phyloP scores from a whole-genome alignment of 2,888 invertebrate species.

The Cephus sareptanus region DNA sequence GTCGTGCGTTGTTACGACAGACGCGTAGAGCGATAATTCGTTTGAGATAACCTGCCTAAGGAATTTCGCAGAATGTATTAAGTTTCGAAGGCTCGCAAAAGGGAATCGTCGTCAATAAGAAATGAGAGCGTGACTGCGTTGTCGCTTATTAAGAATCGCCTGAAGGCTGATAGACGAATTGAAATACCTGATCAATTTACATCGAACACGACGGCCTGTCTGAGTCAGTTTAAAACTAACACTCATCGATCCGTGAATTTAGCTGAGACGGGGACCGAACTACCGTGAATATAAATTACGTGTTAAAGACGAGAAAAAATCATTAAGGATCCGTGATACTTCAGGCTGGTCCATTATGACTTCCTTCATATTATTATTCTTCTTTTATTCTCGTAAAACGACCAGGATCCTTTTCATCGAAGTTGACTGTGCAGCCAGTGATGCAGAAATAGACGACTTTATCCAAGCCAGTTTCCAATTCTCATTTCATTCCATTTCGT shows the following conservation, averaged over 20 bases:
- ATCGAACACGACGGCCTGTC: neutral
- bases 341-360: neutral
- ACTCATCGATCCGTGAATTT: neutral
- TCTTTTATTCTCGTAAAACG: neutral
- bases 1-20: neutral
- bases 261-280: neutral
- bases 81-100: neutral
- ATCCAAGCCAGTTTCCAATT: neutral
- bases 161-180: neutral
- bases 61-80: neutral
- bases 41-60: neutral
- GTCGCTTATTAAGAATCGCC: neutral
- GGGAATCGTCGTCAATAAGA: neutral
- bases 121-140: neutral
- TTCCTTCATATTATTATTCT: neutral
- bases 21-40: neutral
- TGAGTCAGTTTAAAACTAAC: neutral
- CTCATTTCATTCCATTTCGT: neutral
- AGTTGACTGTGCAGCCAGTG: neutral
- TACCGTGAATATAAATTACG: neutral
- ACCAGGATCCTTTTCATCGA: neutral
- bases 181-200: neutral
- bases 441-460: neutral
- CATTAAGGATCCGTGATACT: neutral
- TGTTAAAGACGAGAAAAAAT: neutral